Percentiles rank a stretch among this genome's conserved stretches.
Conservation (phyloP, 2,113 vertebrate species). For the Corydoras sp. region DNA sequence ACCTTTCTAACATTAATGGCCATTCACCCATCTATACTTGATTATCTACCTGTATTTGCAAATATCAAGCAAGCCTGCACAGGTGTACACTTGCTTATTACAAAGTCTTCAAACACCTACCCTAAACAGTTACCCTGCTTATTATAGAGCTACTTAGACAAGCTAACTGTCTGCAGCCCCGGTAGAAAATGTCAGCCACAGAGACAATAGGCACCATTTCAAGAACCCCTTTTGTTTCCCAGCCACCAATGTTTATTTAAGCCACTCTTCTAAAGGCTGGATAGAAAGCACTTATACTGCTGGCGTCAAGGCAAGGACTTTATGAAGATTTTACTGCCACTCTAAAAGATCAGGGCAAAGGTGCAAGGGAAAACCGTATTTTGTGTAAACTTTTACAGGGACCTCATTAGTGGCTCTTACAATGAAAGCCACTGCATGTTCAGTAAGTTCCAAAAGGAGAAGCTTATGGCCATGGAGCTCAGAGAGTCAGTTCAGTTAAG, state of each 20-base stretch:
- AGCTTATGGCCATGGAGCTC: too few relatives aligned
- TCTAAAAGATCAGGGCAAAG: not conserved
- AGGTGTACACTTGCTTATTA: not conserved
- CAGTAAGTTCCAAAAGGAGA: too few relatives aligned
- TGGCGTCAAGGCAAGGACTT: not conserved
- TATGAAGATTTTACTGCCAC: not conserved
- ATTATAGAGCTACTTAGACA: not conserved
- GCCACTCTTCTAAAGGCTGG: constrained; percentile 12
- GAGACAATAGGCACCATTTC: constrained; percentile 10
- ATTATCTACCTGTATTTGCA: too few relatives aligned
- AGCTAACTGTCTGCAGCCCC: not conserved
- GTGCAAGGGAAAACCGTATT: not conserved
- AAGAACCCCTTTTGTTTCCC: constrained; percentile 17
- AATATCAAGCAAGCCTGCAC: not conserved
- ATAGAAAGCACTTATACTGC: constrained; percentile 5
- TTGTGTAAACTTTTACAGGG: not conserved
- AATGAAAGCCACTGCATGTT: too few relatives aligned
- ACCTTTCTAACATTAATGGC: too few relatives aligned
- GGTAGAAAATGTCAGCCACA: constrained; percentile 10
- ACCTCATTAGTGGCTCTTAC: too few relatives aligned
- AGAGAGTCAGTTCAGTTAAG: too few relatives aligned
- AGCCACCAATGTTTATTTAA: constrained; percentile 18
- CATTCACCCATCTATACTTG: too few relatives aligned
- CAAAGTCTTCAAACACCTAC: not conserved
- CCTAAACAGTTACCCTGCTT: not conserved